A percentile compares a stretch with the other conserved stretches of the same genome.
These are phyloP conservation scores for Tokudaia tokunoshimensis DNA, from an alignment of 2,797 vertebrate species.

Conservation along the genomic window DNA sequence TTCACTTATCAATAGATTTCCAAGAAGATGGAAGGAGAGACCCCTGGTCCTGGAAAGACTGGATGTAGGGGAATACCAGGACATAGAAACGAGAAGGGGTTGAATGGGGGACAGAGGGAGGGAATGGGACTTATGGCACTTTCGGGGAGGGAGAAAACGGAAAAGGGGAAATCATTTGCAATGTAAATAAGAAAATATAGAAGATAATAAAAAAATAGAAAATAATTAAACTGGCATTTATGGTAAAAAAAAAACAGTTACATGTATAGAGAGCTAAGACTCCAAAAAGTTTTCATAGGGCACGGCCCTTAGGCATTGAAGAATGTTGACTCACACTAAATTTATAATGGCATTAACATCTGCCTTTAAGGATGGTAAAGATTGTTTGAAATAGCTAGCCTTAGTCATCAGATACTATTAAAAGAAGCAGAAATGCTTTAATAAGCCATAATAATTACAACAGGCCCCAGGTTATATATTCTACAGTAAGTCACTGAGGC, in stretches of 20 bases:
- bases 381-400: constrained; percentile 11
- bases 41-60: too few relatives aligned
- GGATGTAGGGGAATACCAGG: too few relatives aligned
- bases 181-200: too few relatives aligned
- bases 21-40: too few relatives aligned
- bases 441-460: constrained; percentile 8
- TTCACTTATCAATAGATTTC: too few relatives aligned
- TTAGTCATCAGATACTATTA: constrained; percentile 33
- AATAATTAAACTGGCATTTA: too few relatives aligned
- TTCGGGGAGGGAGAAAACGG: too few relatives aligned
- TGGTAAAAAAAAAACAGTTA: neutral
- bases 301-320: neutral
- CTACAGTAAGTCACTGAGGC: neutral
- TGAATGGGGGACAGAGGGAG: too few relatives aligned
- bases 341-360: neutral
- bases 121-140: too few relatives aligned
- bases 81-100: too few relatives aligned
- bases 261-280: neutral
- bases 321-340: constrained; percentile 32
- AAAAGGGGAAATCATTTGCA: too few relatives aligned
- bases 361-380: constrained; percentile 24
- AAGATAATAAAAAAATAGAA: too few relatives aligned
- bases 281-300: constrained; percentile 50
- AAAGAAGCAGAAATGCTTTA: constrained; percentile 46
- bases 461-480: neutral